Conservation (phyloP, 2,888 invertebrate species). For the Azorinus chamasolen region DNA sequence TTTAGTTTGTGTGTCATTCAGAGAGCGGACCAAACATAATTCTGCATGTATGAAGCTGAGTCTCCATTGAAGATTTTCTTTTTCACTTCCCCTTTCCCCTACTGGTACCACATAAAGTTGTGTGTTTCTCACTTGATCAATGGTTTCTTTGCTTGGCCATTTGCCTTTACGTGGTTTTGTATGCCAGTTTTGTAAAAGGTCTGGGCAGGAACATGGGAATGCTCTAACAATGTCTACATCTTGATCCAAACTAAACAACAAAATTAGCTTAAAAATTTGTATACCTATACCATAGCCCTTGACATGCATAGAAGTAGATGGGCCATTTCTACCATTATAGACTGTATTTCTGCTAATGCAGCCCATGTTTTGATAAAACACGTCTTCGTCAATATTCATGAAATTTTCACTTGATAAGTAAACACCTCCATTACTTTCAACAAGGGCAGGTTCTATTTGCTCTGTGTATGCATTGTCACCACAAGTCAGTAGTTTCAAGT, state of each 20-base stretch:
- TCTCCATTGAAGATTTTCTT: too few relatives aligned
- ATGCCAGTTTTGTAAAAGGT: too few relatives aligned
- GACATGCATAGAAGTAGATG: slow-evolving; percentile 17
- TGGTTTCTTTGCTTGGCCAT: too few relatives aligned
- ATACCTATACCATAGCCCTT: not conserved
- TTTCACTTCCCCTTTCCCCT: not conserved
- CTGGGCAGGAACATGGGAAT: too few relatives aligned
- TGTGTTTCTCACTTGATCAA: too few relatives aligned
- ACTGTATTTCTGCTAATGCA: too few relatives aligned
- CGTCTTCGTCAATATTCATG: too few relatives aligned
- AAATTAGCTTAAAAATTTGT: too few relatives aligned
- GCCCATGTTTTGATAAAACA: too few relatives aligned
- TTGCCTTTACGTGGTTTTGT: not conserved
- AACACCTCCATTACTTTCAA: not conserved
- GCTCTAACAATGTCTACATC: too few relatives aligned
- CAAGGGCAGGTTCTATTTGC: not conserved
- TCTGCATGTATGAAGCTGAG: slow-evolving; percentile 28
- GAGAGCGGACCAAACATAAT: slow-evolving; percentile 4
- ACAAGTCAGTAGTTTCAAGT: too few relatives aligned
- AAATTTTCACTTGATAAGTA: slow-evolving; percentile 24
- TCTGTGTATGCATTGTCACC: not conserved
- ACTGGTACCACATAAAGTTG: slow-evolving; percentile 35
- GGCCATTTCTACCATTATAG: slow-evolving; percentile 19
- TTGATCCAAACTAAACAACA: too few relatives aligned
- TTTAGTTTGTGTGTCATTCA: slow-evolving; percentile 31